phyloP scores from a whole-genome alignment of 2,797 vertebrate species.

The Chiroxiphia lanceolata region DNA sequence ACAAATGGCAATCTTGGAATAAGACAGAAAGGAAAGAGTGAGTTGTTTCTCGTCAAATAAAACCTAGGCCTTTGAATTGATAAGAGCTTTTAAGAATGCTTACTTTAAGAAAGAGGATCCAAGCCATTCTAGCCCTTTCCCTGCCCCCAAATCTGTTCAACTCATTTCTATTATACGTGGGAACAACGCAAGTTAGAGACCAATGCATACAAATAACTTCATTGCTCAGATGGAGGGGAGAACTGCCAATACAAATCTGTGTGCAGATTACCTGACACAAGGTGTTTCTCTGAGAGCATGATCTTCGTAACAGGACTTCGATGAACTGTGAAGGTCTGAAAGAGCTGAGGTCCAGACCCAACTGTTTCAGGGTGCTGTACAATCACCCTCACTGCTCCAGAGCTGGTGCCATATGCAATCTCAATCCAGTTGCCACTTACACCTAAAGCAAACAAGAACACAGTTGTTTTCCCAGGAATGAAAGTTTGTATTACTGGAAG shows the following conservation, averaged over 20 bases:
- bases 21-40: neutral
- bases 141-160: neutral
- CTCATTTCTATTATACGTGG: neutral
- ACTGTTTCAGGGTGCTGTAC: conserved; percentile 97
- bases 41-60: neutral
- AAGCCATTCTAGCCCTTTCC: neutral
- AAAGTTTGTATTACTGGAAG: neutral
- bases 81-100: neutral
- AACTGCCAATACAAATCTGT: neutral
- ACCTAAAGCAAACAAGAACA: conserved; percentile 73
- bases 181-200: neutral
- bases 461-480: neutral
- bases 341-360: conserved; percentile 94
- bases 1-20: neutral
- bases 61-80: neutral
- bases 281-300: conserved; percentile 96
- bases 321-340: conserved; percentile 97
- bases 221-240: neutral
- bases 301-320: conserved; percentile 96
- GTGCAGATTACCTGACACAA: conserved; percentile 87
- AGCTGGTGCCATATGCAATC: conserved; percentile 96
- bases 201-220: neutral
- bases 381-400: conserved; percentile 93
- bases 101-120: neutral
- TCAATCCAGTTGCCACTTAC: conserved; percentile 98